Conservation (phyloP, 35 echinoderm and acorn worm species). For the Strongylocentrotus purpuratus region DNA sequence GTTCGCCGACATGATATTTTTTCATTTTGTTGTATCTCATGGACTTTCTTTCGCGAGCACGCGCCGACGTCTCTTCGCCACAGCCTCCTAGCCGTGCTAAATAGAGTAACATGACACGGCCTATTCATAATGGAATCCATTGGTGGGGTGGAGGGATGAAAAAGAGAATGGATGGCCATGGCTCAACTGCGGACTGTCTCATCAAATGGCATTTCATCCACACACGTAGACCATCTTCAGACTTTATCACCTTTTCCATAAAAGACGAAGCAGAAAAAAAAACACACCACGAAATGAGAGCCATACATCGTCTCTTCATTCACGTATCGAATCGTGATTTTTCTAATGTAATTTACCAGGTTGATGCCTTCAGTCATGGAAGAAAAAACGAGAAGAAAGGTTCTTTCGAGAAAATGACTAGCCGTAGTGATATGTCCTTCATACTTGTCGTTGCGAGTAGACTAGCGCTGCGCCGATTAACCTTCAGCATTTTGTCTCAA, state of each 20-base stretch:
- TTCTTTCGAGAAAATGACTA: not conserved
- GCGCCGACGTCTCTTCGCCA: not conserved
- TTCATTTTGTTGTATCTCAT: not conserved
- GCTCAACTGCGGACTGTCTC: not conserved
- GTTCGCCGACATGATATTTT: not conserved
- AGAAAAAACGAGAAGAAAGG: not conserved
- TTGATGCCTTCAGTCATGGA: not conserved
- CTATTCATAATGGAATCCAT: conserved; percentile 22
- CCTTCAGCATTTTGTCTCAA: not conserved
- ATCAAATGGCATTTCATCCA: conserved; percentile 11
- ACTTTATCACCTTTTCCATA: not conserved
- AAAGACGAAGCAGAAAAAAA: not conserved
- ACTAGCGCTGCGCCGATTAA: not conserved
- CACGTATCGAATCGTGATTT: not conserved
- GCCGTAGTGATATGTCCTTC: too few species aligned
- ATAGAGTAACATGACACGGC: conserved; percentile 31
- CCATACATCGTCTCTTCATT: not conserved
- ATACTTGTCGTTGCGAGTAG: too few species aligned
- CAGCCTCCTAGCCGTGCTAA: not conserved
- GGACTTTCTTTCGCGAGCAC: not conserved
- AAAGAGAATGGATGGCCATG: not conserved
- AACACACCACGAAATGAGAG: not conserved
- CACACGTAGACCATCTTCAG: not conserved
- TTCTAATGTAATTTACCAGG: not conserved
- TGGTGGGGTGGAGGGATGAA: not conserved